These are phyloP conservation scores for Manis crassicaudata DNA, from an alignment of 2,797 vertebrate species.

Conservation along the genomic window DNA sequence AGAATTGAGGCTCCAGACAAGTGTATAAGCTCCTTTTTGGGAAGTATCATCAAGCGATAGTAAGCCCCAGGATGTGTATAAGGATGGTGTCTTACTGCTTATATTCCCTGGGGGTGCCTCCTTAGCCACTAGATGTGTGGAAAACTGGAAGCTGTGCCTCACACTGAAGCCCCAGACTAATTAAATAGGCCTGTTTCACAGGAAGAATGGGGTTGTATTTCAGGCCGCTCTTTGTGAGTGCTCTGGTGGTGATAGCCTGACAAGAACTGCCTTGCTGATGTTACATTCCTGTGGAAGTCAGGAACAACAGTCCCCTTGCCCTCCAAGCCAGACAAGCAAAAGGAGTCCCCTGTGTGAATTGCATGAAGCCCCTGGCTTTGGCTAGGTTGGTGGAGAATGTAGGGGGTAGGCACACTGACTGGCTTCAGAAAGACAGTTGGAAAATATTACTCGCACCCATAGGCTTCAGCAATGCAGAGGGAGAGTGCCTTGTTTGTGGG, in stretches of 20 bases:
- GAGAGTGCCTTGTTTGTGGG: neutral
- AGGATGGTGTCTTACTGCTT: neutral
- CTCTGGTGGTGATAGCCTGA: neutral
- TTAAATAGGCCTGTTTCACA: neutral
- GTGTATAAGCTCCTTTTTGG: neutral
- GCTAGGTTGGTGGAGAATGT: neutral
- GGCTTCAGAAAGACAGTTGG: neutral
- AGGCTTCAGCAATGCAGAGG: neutral
- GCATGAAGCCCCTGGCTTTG: neutral
- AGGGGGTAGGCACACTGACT: neutral
- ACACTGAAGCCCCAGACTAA: neutral
- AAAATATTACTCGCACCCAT: neutral
- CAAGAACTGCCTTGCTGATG: neutral
- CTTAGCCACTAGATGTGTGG: neutral
- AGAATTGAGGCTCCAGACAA: neutral
- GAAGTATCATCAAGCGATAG: neutral
- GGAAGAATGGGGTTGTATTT: neutral
- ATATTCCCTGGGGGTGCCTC: neutral
- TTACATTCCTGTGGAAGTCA: neutral
- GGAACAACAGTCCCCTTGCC: neutral
- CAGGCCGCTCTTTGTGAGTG: neutral
- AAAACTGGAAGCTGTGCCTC: neutral
- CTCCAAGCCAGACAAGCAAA: neutral
- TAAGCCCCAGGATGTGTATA: neutral
- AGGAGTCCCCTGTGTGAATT: neutral